Conservation (phyloP, 2,113 vertebrate species). For the Tetrax tetrax region DNA sequence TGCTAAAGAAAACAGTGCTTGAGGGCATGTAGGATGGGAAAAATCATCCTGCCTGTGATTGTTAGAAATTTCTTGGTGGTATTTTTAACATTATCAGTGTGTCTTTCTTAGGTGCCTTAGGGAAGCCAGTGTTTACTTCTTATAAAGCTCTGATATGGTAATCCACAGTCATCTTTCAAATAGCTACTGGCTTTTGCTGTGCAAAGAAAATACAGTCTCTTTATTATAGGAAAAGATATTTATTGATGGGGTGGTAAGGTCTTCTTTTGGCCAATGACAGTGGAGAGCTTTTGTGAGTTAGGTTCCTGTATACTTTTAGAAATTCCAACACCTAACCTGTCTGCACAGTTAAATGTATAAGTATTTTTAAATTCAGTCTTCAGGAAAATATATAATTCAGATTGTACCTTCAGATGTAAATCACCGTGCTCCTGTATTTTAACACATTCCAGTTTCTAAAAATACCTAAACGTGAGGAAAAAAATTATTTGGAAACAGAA, state of each 20-base stretch:
- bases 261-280: not conserved
- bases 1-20: not conserved
- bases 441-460: not conserved
- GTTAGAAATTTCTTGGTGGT: conserved; percentile 42
- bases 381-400: not conserved
- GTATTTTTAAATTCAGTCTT: not conserved
- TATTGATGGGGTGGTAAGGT: not conserved
- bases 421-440: not conserved
- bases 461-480: not conserved
- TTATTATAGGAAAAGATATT: not conserved
- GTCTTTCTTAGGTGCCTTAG: conserved; percentile 11
- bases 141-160: conserved; percentile 43
- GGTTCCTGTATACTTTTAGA: not conserved
- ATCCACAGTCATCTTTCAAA: conserved; percentile 33
- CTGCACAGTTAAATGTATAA: not conserved
- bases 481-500: not conserved
- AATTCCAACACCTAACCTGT: not conserved
- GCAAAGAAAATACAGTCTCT: not conserved
- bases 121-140: conserved; percentile 53
- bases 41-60: not conserved
- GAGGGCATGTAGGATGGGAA: not conserved
- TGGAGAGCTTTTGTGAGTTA: not conserved
- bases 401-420: not conserved
- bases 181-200: not conserved
- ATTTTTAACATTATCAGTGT: conserved; percentile 41